Base-by-base conservation (phyloP, 1,140 invertebrate genomes). In the Pogonomyrmex californicus region DNA sequence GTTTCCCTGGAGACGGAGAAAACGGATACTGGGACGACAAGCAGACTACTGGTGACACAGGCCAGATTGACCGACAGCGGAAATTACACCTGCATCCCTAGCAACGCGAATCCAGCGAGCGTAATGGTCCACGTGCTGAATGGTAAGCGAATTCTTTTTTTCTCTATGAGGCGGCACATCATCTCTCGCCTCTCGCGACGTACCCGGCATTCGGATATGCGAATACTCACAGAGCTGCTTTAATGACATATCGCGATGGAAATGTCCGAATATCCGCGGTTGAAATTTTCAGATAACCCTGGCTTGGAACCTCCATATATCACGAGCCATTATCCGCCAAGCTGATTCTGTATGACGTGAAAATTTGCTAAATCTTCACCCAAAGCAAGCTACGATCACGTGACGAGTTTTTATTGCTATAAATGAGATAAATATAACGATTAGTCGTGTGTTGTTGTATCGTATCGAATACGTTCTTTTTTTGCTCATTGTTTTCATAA, bases 1-100 rank as follows among this genome's bases (percentile, higher is more conserved):
- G 98, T 99, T 92, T 98, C 97, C 92, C 96, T 99, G 90, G 98
- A 99, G 95, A 99, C 98, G 1, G 98, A 99, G 95, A 98, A 98
- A 95, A 98, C 98, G 4, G 98, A 98, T 90, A 96, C 97, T 7
- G 98, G 98, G 14, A 98, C 98, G 54, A 98, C 98, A 62, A 98
- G 98, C 94, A 98, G 98, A 93, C 96, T 99, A 86, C 96, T 98
- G 93, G 97, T 99, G 87, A 98, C 98, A 12, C 98, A 98, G 93
- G 98, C 98, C 14, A 96, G 97, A 36, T 96, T 98, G 62, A 96
- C 96, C 47, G 98, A 99, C 95, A 98, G 98, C 49, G 98, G 98
- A 89, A 98, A 98, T 95, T 98, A 98, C 94, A 98, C 98, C 36
- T 98, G 98, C 94, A 97, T 98, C 90, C 98, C 98, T 62, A 97